Percentiles rank a stretch among this genome's conserved stretches.
Conservation (phyloP, 2,113 vertebrate genomes). For the Aldabrachelys gigantea region DNA sequence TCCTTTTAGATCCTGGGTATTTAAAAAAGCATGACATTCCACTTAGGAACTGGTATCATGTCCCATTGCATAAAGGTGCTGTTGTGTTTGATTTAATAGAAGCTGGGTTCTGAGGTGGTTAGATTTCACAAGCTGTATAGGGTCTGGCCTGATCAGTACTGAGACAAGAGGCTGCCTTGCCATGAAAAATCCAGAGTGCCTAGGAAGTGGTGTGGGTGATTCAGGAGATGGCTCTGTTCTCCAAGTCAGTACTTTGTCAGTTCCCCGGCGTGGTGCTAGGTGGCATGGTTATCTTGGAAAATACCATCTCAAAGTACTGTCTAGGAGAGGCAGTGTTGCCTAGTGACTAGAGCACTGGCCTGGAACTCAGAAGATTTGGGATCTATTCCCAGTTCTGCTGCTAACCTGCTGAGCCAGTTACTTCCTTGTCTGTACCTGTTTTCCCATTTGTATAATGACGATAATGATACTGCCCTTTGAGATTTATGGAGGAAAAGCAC, state of each 20-base stretch:
- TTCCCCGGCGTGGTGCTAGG: too few species aligned
- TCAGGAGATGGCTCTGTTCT: neutral
- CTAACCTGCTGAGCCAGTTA: neutral
- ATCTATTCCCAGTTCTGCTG: fast-evolving
- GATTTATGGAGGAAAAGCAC: neutral
- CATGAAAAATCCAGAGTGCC: neutral
- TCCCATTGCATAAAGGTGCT: neutral
- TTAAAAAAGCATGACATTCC: neutral
- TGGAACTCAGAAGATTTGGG: neutral
- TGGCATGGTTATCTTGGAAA: neutral
- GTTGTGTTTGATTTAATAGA: neutral
- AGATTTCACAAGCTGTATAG: neutral
- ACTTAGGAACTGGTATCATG: neutral
- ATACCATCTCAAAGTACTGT: neutral
- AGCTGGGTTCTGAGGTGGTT: neutral
- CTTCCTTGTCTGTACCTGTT: neutral
- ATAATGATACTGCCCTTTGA: neutral
- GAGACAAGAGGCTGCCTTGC: neutral
- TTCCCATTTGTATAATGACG: fast-evolving
- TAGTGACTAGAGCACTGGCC: neutral
- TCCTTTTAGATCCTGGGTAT: neutral
- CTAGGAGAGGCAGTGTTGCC: fast-evolving
- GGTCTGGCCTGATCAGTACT: neutral
- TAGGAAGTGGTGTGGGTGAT: neutral
- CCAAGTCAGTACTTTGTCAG: neutral